Percentiles rank a stretch among this genome's conserved stretches.
These are phyloP conservation scores for Alfaro cultratus DNA, from an alignment of 2,797 vertebrate species.

Conservation along the genomic window DNA sequence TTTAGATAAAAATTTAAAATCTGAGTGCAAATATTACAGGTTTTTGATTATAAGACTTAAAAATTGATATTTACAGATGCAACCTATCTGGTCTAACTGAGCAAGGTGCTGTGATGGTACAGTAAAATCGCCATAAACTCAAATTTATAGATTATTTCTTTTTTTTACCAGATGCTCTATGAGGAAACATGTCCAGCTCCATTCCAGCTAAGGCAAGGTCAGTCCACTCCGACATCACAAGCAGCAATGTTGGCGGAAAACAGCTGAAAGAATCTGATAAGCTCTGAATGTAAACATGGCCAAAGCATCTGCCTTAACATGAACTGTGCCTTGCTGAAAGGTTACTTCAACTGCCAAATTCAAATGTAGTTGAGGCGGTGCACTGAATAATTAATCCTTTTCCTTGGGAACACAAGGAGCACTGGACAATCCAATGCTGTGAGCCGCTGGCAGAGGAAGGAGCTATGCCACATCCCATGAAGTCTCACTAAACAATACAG, in stretches of 20 bases:
- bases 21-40: not conserved
- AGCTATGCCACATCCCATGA: conserved; percentile 65
- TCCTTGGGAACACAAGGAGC: conserved; percentile 69
- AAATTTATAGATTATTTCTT: conserved; percentile 44
- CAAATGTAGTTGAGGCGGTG: conserved; percentile 81
- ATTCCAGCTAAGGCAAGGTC: conserved; percentile 53
- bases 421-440: conserved; percentile 63
- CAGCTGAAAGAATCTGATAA: conserved; percentile 71
- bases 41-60: not conserved
- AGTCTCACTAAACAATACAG: conserved; percentile 59
- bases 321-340: conserved; percentile 79
- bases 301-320: conserved; percentile 79
- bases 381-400: conserved; percentile 82
- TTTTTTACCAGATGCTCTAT: conserved; percentile 47
- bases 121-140: conserved; percentile 20
- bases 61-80: not conserved
- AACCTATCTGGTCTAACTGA: not conserved
- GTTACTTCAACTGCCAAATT: conserved; percentile 81
- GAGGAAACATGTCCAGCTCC: conserved; percentile 44
- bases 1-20: not conserved
- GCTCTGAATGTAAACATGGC: conserved; percentile 79
- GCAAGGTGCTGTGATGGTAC: conserved; percentile 1
- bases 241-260: conserved; percentile 34
- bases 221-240: conserved; percentile 46
- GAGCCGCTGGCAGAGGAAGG: conserved; percentile 36